These are phyloP conservation scores for Macroglossus sobrinus DNA, from an alignment of 2,113 vertebrate genomes.

Conservation along the genomic window DNA sequence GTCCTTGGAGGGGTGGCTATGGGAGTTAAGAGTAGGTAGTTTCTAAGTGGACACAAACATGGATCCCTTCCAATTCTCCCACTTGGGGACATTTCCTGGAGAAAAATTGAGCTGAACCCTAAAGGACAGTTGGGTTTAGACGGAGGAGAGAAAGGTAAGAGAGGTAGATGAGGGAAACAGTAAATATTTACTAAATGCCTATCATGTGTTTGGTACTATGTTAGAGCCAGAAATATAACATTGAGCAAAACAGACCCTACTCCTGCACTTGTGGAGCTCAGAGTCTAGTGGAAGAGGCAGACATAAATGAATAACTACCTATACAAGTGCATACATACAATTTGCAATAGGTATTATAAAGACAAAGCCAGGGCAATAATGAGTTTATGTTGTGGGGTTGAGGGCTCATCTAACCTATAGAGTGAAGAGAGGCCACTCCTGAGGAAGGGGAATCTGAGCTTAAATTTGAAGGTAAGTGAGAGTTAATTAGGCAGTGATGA, in stretches of 20 bases:
- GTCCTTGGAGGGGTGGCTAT: background rate
- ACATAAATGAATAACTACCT: background rate
- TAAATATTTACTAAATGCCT: background rate
- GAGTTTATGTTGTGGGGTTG: background rate
- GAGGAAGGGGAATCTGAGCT: background rate
- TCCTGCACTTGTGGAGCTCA: background rate
- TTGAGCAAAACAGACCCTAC: background rate
- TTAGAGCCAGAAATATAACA: constrained; percentile 2
- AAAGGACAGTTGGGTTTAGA: background rate
- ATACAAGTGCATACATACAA: background rate
- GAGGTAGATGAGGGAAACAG: background rate
- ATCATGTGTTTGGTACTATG: background rate
- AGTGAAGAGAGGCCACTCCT: background rate
- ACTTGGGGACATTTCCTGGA: background rate
- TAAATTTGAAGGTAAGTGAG: background rate
- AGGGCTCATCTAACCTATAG: background rate
- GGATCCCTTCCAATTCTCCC: background rate
- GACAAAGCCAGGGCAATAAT: background rate
- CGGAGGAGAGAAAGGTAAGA: background rate
- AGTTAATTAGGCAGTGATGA: background rate
- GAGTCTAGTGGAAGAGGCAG: background rate
- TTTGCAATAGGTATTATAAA: background rate
- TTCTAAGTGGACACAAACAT: background rate
- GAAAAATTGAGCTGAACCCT: background rate
- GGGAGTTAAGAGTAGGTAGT: background rate